Evolutionary conservation across 2,113 vertebrate genomes (phyloP).

Genomic region (Callipepla squamata): DNA sequence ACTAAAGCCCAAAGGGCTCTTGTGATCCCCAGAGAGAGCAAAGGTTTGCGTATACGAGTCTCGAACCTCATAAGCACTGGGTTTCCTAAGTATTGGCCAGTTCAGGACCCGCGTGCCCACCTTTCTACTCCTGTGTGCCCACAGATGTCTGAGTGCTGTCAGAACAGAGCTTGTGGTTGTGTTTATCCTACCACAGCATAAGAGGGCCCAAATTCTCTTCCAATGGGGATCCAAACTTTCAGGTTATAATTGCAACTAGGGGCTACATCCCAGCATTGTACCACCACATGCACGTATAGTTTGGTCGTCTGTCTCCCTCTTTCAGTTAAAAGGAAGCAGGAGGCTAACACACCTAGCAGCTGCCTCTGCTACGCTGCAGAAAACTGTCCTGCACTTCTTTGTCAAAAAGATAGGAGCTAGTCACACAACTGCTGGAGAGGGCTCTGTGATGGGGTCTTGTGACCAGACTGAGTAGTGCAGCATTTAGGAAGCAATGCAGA

Average conservation of each 20-base stretch:
- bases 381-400: neutral
- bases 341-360: neutral
- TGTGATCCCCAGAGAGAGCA: neutral
- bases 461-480: rapidly evolving
- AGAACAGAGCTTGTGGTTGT: neutral
- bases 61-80: neutral
- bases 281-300: too few relatives aligned
- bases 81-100: neutral
- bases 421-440: neutral
- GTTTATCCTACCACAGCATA: neutral
- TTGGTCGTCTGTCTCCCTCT: neutral
- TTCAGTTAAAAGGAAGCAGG: neutral
- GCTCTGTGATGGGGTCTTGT: neutral
- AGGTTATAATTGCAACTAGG: neutral
- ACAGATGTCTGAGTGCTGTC: neutral
- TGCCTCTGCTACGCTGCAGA: neutral
- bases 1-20: neutral
- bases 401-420: neutral
- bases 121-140: neutral
- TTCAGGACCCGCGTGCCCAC: neutral
- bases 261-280: neutral
- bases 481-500: neutral
- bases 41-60: neutral
- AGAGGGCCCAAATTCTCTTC: neutral
- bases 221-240: neutral